Percentiles rank a stretch among this genome's conserved stretches.
Conservation (phyloP, 2,113 vertebrate species). For the Calonectris borealis region DNA sequence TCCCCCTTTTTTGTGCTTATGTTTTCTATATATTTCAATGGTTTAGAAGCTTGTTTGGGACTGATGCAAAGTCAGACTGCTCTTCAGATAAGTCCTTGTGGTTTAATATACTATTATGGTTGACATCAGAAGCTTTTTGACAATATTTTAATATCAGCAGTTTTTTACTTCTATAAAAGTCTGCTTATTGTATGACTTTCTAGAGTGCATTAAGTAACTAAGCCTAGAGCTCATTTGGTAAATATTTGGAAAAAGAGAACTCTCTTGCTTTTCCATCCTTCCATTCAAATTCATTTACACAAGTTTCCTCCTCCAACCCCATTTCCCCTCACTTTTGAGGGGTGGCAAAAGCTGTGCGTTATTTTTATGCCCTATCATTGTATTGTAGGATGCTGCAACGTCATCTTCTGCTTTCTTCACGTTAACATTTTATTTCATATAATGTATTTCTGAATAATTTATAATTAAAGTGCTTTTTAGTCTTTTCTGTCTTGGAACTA, state of each 20-base stretch:
- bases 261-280: background rate
- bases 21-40: background rate
- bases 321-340: background rate
- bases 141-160: background rate
- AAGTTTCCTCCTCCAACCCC: background rate
- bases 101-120: background rate
- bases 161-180: background rate
- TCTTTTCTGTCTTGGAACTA: background rate
- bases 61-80: background rate
- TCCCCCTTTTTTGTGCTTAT: background rate
- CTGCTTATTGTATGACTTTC: background rate
- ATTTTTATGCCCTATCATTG: background rate
- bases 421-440: background rate
- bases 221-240: background rate
- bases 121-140: background rate
- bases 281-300: background rate
- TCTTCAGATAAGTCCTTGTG: background rate
- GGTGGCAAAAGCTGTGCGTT: background rate
- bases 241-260: background rate
- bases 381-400: background rate
- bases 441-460: constrained; percentile 49
- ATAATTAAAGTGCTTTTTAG: constrained; percentile 35
- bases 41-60: background rate
- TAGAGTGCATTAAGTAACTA: background rate
- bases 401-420: background rate